Evolutionary conservation across 1,140 invertebrate species (phyloP), one percentile per base, ranked within the genome.

Genomic region (Diuraphis noxia): DNA sequence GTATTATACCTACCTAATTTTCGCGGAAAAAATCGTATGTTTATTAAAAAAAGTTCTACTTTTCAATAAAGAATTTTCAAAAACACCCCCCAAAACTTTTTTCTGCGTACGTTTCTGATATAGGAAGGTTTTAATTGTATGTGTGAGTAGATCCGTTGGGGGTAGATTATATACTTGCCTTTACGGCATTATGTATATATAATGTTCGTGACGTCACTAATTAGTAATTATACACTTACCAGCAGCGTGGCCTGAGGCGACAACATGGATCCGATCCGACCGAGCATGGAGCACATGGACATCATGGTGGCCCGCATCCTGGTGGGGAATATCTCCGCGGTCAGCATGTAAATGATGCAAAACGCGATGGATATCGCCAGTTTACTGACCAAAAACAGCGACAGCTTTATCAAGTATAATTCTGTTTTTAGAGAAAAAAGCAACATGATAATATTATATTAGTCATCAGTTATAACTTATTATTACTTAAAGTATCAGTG

Each of bases 261-360:
- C 46, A 96, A 92, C 93, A 96, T 95, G 46, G 96, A 95, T 96
- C 96, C 95, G 46, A 97, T 94, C 40, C 96, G 94, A 52, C 96
- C 96, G 92, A 96, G 94, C 94, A 96, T 96, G 52, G 96, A 96
- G 93, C 96, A 96, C 82, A 95, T 93, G 0, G 95, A 96, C 56
- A 97, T 94, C 63, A 96, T 93, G 21, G 95, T 96, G 92, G 95
- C 95, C 90, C 96, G 94, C 91, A 96, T 93, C 72, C 94, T 94
- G 21, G 96, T 97, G 25, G 96, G 96, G 93, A 96, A 97, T 93
- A 97, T 94, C 94, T 97, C 96, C n/a, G 96, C 95, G 8, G 96
- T 96, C 92, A 95, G 96, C 92, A 97, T 95, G 94, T 96, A 97
- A 19, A 96, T 93, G 25, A 96, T 95, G 92, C 95, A 95, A 93